Percentiles rank a stretch among this genome's conserved stretches.
phyloP scores from a whole-genome alignment of 1,140 invertebrate species.

The Zaprionus camerounensis region DNA sequence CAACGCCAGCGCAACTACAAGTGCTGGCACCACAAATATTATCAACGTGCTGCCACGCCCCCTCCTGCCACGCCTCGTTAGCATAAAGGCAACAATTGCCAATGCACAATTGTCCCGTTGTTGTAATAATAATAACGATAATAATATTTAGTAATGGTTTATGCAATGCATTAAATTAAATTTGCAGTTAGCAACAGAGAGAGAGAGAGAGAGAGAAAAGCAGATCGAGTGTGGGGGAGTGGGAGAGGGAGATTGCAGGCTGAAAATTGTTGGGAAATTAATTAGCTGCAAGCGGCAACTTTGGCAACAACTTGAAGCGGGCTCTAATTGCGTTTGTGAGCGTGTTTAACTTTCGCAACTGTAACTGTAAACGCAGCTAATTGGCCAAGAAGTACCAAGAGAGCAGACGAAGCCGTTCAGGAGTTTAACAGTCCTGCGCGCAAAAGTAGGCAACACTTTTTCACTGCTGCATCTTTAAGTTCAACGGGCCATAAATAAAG shows the following conservation, averaged over 20 bases:
- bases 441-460: constrained; percentile 43
- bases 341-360: constrained; percentile 65
- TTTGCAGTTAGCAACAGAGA: not conserved
- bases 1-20: constrained; percentile 31
- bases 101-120: constrained; percentile 30
- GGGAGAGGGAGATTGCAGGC: not conserved
- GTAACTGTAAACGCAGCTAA: constrained; percentile 67
- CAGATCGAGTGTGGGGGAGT: not conserved
- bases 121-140: constrained; percentile 33
- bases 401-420: constrained; percentile 2
- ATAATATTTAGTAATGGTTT: constrained; percentile 26
- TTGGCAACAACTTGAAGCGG: constrained; percentile 33
- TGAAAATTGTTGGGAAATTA: constrained; percentile 43
- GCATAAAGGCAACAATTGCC: constrained; percentile 30
- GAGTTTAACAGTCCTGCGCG: constrained; percentile 10
- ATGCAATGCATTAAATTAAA: constrained; percentile 35
- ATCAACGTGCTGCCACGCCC: constrained; percentile 54
- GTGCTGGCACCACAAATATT: constrained; percentile 59
- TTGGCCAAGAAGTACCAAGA: constrained; percentile 44
- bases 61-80: not conserved
- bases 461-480: constrained; percentile 19
- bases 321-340: constrained; percentile 64
- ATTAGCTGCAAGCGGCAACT: constrained; percentile 43
- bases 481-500: not conserved
- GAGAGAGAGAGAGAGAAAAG: not conserved